phyloP scores from a whole-genome alignment of 35 echinoderm and acorn worm species.

The Eucidaris tribuloides region DNA sequence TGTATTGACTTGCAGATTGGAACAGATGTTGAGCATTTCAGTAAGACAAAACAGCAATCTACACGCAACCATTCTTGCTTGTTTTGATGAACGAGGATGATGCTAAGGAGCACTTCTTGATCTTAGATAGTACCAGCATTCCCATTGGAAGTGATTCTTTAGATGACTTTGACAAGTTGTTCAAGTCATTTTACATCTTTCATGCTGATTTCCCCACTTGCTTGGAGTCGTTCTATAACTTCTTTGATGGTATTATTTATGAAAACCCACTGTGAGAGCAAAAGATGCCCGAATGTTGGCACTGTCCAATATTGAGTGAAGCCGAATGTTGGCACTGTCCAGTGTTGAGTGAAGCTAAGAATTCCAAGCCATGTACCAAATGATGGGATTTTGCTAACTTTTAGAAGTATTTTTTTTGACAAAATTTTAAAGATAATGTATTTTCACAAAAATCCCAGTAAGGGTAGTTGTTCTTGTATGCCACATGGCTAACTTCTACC shows the following conservation, averaged over 20 bases:
- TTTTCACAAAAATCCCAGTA: too few species aligned
- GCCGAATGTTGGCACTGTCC: too few species aligned
- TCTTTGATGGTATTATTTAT: background rate
- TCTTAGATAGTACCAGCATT: background rate
- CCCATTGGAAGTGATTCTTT: background rate
- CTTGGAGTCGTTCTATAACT: background rate
- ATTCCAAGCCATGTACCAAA: too few species aligned
- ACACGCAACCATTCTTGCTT: background rate
- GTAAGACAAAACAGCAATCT: background rate
- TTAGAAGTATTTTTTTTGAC: too few species aligned
- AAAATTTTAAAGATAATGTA: too few species aligned
- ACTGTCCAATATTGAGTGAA: too few species aligned
- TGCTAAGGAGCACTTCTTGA: background rate
- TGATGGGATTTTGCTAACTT: too few species aligned
- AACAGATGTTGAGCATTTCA: background rate
- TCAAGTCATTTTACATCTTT: background rate
- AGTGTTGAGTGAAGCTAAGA: too few species aligned
- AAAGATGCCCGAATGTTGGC: background rate
- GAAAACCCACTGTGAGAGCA: background rate
- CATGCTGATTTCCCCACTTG: background rate
- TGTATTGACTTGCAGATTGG: background rate
- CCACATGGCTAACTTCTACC: too few species aligned
- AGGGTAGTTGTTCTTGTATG: too few species aligned
- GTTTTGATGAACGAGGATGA: background rate
- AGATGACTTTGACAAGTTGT: background rate